These are phyloP conservation scores for Euphonia xanthogaster DNA, from an alignment of 2,797 vertebrate species.

Conservation along the genomic window DNA sequence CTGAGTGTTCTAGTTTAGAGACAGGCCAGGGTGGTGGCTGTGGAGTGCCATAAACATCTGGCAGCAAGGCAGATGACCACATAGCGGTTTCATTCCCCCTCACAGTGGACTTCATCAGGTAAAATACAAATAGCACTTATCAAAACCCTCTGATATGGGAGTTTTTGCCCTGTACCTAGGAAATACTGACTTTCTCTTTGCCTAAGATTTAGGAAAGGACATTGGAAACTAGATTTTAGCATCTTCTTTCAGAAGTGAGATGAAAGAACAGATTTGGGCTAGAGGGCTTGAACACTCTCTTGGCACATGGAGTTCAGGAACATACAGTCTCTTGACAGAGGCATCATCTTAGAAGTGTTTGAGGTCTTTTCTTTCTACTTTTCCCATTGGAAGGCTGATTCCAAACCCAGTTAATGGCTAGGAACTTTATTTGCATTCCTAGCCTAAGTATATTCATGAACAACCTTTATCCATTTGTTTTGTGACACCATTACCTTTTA, in stretches of 20 bases:
- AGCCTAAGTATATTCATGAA: not conserved
- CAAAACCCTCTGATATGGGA: not conserved
- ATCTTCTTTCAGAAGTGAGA: not conserved
- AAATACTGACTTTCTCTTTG: not conserved
- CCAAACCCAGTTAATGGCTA: not conserved
- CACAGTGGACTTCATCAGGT: not conserved
- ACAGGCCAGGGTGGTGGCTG: not conserved
- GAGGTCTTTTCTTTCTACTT: not conserved
- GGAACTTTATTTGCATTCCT: constrained; percentile 10
- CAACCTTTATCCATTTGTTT: constrained; percentile 56
- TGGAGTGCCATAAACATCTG: not conserved
- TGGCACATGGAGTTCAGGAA: not conserved
- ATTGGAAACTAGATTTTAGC: not conserved
- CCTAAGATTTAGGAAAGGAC: not conserved
- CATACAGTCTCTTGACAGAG: not conserved
- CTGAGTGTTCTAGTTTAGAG: not conserved
- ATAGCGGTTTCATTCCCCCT: not conserved
- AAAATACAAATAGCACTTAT: not conserved
- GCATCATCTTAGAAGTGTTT: not conserved
- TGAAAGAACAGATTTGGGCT: not conserved
- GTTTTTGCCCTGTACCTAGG: not conserved
- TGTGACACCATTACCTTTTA: constrained; percentile 55
- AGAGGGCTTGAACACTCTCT: not conserved
- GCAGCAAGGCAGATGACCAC: not conserved
- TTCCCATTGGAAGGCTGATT: not conserved